These are phyloP conservation scores for Cyclargus thomasi DNA, from an alignment of 1,140 invertebrate genomes.

Conservation along the genomic window DNA sequence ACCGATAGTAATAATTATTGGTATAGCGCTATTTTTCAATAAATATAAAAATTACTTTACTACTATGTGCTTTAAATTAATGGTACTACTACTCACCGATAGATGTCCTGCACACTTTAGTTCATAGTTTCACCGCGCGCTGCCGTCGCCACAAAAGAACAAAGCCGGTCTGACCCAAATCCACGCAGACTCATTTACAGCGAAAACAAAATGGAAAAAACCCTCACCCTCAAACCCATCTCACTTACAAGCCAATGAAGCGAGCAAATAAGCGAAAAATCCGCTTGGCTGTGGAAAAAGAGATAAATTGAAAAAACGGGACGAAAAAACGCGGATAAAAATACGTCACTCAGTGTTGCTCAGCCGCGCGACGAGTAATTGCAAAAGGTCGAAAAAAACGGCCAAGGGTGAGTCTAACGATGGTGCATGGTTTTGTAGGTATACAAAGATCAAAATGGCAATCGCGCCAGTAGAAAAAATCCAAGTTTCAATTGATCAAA, in stretches of 20 bases:
- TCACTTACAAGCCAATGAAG: constrained; percentile 72
- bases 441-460: constrained; percentile 15
- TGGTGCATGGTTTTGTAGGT: constrained; percentile 39
- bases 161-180: constrained; percentile 49
- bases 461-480: no score
- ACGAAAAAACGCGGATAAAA: constrained; percentile 46
- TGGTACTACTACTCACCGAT: constrained; percentile 11
- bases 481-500: no score
- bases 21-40: no score
- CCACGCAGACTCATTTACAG: constrained; percentile 37
- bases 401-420: constrained; percentile 16
- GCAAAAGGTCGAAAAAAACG: constrained; percentile 62
- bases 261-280: constrained; percentile 73
- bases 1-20: no score
- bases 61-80: no score
- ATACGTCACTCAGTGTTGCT: constrained; percentile 58
- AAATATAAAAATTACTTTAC: no score
- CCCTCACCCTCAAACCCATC: constrained; percentile 48
- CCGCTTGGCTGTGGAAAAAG: constrained; percentile 67
- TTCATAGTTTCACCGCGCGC: constrained; percentile 24
- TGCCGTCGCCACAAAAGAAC: constrained; percentile 26
- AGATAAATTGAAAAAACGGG: constrained; percentile 61
- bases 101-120: constrained; percentile 21
- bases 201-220: constrained; percentile 54
- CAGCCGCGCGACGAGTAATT: constrained; percentile 57